Base-by-base conservation (phyloP, 2,797 vertebrate species). In the Cossypha polioptera region DNA sequence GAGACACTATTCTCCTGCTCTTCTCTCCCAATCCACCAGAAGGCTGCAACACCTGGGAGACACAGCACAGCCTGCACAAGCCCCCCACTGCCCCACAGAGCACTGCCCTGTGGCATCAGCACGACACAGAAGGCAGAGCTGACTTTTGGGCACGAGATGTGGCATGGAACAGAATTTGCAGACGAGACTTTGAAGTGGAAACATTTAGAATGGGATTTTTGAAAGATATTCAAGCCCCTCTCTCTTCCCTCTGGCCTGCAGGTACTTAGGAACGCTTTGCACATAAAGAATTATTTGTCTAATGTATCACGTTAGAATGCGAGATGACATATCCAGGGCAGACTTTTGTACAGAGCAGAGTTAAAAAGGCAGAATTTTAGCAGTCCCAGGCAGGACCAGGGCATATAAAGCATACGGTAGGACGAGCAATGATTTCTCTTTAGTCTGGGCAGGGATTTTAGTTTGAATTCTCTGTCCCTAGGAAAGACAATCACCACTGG, bases 281-380 rank as follows among this genome's bases (percentile, higher is more conserved):
- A 94, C 85, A 67, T 66, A 59, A 89, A 95, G 79, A 95, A 96
- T 92, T 91, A 91, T 94, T 95, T 94, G 94, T 85, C 90, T 65
- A 93, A 92, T 89, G 53, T 17, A 95, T 95, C 88, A 85, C 2
- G 25, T 96, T 83, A 91, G 79, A 94, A 96, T 95, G 92, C 8
- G 6, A 93, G 88, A 88, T 94, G 96, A 96, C 86, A 93, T 93
- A 97, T 90, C 85, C 90, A 91, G 95, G 95, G 62, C 95, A 95
- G 92, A 83, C 88, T 92, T 96, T 94, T 78, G 82, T 92, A 93
- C 48, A 78, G 72, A 86, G 85, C 57, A 78, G 69, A 62, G 57
- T 71, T 75, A 82, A 88, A 73, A 91, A 88, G 93, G 86, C 85
- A 75, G 84, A 93, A 92, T 93, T 91, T 81, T 73, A 89, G 61